A percentile compares a stretch with the other conserved stretches of the same genome.
Conservation (phyloP, 2,888 invertebrate species). For the Patella caerulea region DNA sequence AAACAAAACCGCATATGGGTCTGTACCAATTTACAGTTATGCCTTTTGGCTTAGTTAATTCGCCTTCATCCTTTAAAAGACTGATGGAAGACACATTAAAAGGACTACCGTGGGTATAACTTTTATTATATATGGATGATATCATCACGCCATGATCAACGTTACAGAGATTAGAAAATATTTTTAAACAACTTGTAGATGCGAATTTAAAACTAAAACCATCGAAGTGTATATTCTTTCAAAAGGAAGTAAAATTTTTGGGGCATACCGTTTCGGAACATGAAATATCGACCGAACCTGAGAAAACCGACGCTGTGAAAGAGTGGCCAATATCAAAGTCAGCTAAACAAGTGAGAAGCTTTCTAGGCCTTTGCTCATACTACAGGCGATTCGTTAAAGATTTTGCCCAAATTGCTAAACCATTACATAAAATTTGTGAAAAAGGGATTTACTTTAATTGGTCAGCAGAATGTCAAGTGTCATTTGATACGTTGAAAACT, state of each 20-base stretch:
- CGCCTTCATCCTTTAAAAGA: background rate
- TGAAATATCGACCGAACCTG: background rate
- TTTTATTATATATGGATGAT: conserved; percentile 3
- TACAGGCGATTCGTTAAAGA: background rate
- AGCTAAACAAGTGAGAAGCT: background rate
- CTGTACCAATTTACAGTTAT: background rate
- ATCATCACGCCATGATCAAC: background rate
- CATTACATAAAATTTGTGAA: background rate
- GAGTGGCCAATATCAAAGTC: background rate
- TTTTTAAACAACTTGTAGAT: background rate
- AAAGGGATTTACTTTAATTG: background rate
- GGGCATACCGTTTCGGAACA: background rate
- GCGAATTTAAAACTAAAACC: background rate
- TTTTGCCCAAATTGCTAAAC: background rate
- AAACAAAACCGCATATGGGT: conserved; percentile 3
- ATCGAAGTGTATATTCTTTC: background rate
- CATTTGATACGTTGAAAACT: background rate
- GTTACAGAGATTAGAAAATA: background rate
- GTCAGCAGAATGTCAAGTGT: background rate
- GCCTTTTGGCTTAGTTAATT: background rate
- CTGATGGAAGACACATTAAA: background rate
- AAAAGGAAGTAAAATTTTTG: background rate
- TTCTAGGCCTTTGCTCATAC: background rate
- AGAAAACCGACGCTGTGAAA: background rate
- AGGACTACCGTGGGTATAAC: background rate